Base-by-base conservation (phyloP, 2,888 invertebrate species). In the Drosophila peninsularis region DNA sequence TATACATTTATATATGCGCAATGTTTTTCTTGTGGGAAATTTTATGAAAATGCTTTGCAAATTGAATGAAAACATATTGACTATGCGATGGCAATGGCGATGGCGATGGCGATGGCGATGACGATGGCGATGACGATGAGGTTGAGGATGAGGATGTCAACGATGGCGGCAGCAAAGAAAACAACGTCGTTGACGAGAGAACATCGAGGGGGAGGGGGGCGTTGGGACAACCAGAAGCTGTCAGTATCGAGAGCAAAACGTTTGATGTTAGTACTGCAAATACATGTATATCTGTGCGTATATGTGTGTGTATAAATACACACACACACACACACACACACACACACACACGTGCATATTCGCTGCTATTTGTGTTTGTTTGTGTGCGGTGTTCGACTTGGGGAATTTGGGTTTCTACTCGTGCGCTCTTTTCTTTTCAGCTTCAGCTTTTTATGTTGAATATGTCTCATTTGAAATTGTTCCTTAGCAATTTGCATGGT, bases 31-130 rank as follows among this genome's bases (percentile, higher is more conserved):
- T 85, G 89, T 82, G 85, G 88, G 74, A 76, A 89, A 87, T 85
- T 85, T 89, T 89, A 85, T 89, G 85, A 85, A 89, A 89, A 85
- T 85, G 88, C 85, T 89, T 89, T 82, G 81, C 82, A 90, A 90
- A 90, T 90, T 84, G 90, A 89, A 84, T 86, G 88, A 82, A 88
- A 90, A 90, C 89, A 90, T 90, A 90, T 90, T 90, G 89, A 90
- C 89, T 84, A 73, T 83, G 81, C 87, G 71, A 84, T 80, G 81
- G 69, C 80, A 44, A 74, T 63, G 58, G 67, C 73, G 63, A 70
- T 55, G 60, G 24, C 67, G 47, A 62, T 50, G 65, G 64, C 73
- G 63, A 70, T 55, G 62, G 30, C 67, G 47, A 62, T 50, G 65
- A 37, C 62, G 45, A 75, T 62, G 60, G 19, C 47, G 30, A 61